Percentiles rank a stretch among this genome's conserved stretches.
phyloP scores from a whole-genome alignment of 2,113 vertebrate species.

The Mystacornis crossleyi region DNA sequence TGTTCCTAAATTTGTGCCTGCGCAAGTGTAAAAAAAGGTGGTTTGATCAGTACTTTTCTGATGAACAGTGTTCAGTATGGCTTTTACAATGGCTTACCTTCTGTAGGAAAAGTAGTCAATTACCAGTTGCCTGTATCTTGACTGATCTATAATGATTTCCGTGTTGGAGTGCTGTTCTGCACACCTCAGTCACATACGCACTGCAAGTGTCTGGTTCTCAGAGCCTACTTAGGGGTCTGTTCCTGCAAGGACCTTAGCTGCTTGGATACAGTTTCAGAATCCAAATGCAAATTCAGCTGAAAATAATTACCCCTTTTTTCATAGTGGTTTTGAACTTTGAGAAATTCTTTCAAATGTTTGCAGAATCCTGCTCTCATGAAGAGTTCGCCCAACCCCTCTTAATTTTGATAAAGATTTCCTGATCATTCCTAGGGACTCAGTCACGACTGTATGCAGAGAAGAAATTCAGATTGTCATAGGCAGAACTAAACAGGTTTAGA shows the following conservation, averaged over 20 bases:
- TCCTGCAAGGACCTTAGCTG: background rate
- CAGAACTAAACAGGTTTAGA: background rate
- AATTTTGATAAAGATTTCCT: slow-evolving; percentile 35
- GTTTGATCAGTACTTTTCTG: background rate
- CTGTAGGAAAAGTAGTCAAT: background rate
- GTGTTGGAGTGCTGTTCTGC: background rate
- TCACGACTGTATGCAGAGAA: background rate
- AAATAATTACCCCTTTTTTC: background rate
- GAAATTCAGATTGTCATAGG: background rate
- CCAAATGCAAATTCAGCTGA: background rate
- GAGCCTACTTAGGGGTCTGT: background rate
- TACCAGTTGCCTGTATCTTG: fast-evolving
- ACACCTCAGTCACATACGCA: background rate
- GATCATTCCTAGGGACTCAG: slow-evolving; percentile 8
- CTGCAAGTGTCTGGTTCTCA: background rate
- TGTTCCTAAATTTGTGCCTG: background rate
- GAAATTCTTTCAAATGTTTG: background rate
- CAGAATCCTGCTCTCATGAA: background rate
- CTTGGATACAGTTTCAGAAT: background rate
- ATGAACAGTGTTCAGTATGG: background rate
- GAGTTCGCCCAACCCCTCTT: background rate
- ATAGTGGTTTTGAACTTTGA: background rate
- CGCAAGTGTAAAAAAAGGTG: background rate
- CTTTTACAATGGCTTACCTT: background rate
- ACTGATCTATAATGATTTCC: background rate